Base-by-base conservation (phyloP, 2,888 invertebrate species). In the Drosophila stalkeri region DNA sequence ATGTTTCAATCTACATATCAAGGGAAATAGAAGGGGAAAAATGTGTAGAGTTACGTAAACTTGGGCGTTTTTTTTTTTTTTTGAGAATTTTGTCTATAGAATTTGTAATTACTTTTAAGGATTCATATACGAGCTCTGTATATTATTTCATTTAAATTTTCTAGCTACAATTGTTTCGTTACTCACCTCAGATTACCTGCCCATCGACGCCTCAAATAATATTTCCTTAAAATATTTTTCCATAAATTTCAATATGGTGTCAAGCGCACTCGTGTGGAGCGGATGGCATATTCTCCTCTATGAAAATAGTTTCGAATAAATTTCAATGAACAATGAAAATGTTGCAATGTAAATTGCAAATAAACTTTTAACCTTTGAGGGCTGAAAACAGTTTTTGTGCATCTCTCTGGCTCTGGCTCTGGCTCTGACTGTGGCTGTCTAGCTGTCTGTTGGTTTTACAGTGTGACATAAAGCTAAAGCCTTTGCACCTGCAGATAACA, bases 361-460 rank as follows among this genome's bases (percentile, higher is more conserved):
- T 31, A 49, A 49, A 33, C 12, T 12, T 33, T n/a, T 31, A 49
- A 2, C 27, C 27, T n/a, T 47, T 16, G 27, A 47, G 47, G 31
- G 27, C 49, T 51, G 33, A n/a, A n/a, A n/a, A n/a, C 49, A n/a
- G 33, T 33, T 33, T 51, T 43, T 43, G 9, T 9, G 2, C 20
- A 8, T 39, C 2, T 39, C 12, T 12, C 18, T 39, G 31, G 11
- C 31, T 49, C 31, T 1, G n/a, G n/a, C 20, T n/a, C 20, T 27
- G 55, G 18, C 43, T 55, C 55, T 47, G 55, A 9, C 43, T 66
- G 14, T 37, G 55, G 37, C 47, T 43, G 27, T 33, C 33, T 35
- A 18, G 7, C 44, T 52, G 57, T 41, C 49, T 18, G 20, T 4
- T 37, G n/a, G 39, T 2, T 16, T 27, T 41, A 12, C 18, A 43